Evolutionary conservation across 1,140 invertebrate species (phyloP).

Genomic region (Eupristina koningsbergeri): DNA sequence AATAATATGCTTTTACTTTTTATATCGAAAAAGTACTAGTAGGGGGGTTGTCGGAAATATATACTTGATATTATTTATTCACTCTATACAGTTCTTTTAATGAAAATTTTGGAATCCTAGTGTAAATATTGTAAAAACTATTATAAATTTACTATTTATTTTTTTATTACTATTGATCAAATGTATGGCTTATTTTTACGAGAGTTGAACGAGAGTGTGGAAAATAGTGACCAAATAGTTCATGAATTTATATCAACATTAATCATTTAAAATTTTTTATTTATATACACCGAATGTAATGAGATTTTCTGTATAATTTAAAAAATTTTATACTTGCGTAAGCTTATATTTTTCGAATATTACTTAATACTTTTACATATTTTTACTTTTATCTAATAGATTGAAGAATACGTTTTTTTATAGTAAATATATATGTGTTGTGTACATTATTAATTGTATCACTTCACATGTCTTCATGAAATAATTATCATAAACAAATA

Average conservation of each 20-base stretch:
- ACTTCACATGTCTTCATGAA: no score
- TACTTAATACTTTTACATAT: not conserved
- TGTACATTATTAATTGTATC: no score
- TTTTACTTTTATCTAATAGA: not conserved
- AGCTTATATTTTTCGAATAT: not conserved
- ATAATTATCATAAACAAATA: no score
- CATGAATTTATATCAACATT: not conserved
- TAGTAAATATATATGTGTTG: no score
- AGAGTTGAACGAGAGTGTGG: not conserved
- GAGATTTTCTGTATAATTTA: not conserved
- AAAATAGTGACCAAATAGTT: not conserved
- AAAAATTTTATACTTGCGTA: not conserved
- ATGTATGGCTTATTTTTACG: not conserved
- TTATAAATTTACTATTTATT: slow-evolving; percentile 1
- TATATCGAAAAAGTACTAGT: not conserved
- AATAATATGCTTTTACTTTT: no score
- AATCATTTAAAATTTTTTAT: not conserved
- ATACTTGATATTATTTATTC: not conserved
- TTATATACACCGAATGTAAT: not conserved
- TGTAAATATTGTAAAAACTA: not conserved
- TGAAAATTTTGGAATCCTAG: not conserved
- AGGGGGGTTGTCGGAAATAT: no score
- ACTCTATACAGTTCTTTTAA: not conserved
- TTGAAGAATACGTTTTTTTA: not conserved
- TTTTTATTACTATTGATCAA: not conserved